Percentiles rank a stretch among this genome's conserved stretches.
phyloP scores from a whole-genome alignment of 1,140 invertebrate species.

The Teleopsis dalmanni region DNA sequence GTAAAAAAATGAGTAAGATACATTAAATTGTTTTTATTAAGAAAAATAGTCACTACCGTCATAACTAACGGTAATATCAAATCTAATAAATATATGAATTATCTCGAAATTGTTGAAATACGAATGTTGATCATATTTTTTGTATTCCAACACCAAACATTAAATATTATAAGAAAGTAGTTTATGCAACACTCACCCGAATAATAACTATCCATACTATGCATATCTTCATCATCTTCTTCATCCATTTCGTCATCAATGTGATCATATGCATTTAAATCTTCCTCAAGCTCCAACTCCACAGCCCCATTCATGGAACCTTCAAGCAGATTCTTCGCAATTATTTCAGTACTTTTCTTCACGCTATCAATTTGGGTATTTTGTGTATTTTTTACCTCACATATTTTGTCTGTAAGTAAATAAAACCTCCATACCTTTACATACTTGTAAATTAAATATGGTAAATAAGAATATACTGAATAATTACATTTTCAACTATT shows the following conservation, averaged over 20 bases:
- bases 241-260: conserved; percentile 9
- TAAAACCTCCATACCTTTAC: neutral
- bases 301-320: neutral
- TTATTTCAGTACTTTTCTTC: neutral
- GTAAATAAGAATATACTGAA: neutral
- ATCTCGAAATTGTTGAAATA: no score
- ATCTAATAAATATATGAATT: no score
- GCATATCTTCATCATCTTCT: conserved; percentile 27
- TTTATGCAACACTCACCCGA: no score
- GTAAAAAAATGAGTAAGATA: no score
- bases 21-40: no score
- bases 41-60: no score
- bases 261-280: conserved; percentile 13
- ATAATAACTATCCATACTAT: conserved; percentile 37
- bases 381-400: neutral
- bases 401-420: neutral
- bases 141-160: no score
- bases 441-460: neutral
- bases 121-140: no score
- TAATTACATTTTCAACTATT: conserved; percentile 10
- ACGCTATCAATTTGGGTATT: neutral
- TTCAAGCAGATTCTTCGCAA: neutral
- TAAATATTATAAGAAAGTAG: no score
- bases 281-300: conserved; percentile 17
- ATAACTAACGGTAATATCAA: no score